Conservation (phyloP, 37 sponge, comb jelly and placozoan species). For the Cladorhizidae sp. region DNA sequence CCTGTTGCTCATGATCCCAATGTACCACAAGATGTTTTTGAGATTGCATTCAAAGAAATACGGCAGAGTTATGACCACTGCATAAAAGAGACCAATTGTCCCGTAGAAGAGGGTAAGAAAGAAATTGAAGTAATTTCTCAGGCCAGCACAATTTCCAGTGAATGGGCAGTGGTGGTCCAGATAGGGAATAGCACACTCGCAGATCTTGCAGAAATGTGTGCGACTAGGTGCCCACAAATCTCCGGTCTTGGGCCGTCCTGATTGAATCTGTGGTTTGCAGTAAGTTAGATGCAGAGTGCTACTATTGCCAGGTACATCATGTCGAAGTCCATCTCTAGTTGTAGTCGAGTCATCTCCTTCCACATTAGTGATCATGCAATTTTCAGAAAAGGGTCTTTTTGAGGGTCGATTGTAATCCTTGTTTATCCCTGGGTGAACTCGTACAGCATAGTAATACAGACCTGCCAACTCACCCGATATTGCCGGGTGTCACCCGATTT, state of each 20-base stretch:
- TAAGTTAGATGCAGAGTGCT: not conserved
- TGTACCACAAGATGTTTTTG: conserved; percentile 18
- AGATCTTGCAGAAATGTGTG: conserved; percentile 34
- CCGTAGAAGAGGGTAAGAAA: conserved; percentile 50
- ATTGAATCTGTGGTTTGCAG: not conserved
- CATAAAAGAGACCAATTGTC: conserved; percentile 42
- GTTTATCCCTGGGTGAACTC: conserved; percentile 28
- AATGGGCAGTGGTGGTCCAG: conserved; percentile 83
- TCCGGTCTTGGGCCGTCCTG: conserved; percentile 1
- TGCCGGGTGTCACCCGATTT: no score
- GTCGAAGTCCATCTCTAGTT: not conserved
- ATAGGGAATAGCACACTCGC: conserved; percentile 19
- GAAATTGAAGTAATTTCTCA: conserved; percentile 60
- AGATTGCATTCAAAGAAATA: conserved; percentile 40
- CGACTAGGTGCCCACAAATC: conserved; percentile 33
- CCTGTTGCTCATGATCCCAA: conserved; percentile 2
- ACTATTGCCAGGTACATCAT: not conserved
- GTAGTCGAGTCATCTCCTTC: not conserved
- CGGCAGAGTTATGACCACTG: conserved; percentile 38
- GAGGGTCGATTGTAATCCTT: not conserved
- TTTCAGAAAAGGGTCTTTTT: not conserved
- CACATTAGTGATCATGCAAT: not conserved
- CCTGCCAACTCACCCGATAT: no score
- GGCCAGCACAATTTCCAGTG: conserved; percentile 65
- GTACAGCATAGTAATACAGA: conserved; percentile 39